These are phyloP conservation scores for Gymnogyps californianus DNA, from an alignment of 2,113 vertebrate genomes.

Conservation along the genomic window DNA sequence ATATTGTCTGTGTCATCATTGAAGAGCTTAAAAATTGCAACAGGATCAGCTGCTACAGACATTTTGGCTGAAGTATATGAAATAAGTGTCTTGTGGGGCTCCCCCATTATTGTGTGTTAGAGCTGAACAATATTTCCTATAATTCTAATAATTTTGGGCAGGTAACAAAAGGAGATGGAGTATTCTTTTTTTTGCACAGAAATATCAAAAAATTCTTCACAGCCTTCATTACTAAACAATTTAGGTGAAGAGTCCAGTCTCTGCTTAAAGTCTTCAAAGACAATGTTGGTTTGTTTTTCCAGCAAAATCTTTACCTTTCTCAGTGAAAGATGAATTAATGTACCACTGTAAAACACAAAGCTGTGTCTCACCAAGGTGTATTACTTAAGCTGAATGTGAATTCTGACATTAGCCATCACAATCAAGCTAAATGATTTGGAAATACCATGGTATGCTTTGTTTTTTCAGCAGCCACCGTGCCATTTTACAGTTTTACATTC, in stretches of 20 bases:
- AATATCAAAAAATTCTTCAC: neutral
- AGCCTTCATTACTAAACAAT: neutral
- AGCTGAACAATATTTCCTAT: neutral
- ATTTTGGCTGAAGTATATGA: neutral
- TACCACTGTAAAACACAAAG: neutral
- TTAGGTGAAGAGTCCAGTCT: neutral
- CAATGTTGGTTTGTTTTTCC: neutral
- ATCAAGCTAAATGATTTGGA: neutral
- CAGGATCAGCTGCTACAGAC: neutral
- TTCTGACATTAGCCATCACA: neutral
- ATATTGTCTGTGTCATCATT: neutral
- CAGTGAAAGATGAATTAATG: neutral
- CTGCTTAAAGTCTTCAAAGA: neutral
- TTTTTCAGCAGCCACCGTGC: neutral
- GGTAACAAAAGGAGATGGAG: neutral
- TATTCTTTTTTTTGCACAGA: neutral
- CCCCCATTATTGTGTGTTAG: neutral
- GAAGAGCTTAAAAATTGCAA: neutral
- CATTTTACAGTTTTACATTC: neutral
- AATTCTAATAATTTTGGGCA: neutral
- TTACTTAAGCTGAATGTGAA: neutral
- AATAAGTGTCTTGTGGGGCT: neutral
- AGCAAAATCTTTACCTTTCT: neutral
- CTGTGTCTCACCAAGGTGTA: neutral
- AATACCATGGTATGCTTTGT: accelerated